Percentiles rank a stretch among this genome's conserved stretches.
phyloP scores from a whole-genome alignment of 2,797 vertebrate species.

The Anguilla obscura region DNA sequence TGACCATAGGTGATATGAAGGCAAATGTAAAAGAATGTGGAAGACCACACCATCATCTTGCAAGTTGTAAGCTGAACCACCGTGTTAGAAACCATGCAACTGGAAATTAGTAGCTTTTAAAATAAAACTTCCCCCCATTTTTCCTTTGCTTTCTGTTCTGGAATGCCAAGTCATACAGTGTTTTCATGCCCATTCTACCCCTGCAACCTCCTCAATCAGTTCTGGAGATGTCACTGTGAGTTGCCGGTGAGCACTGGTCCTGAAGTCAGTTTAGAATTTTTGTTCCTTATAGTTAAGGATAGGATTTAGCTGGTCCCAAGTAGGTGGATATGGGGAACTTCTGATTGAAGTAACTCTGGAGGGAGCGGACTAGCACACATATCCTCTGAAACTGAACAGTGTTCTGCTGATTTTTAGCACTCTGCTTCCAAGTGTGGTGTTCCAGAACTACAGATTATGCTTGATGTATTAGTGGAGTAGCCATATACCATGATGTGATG shows the following conservation, averaged over 20 bases:
- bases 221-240: neutral
- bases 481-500: no score
- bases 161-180: neutral
- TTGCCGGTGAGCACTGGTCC: neutral
- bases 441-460: neutral
- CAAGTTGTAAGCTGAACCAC: neutral
- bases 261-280: neutral
- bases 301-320: neutral
- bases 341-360: neutral
- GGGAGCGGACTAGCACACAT: neutral
- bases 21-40: neutral
- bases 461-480: neutral
- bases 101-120: neutral
- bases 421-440: neutral
- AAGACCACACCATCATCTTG: neutral
- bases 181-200: neutral
- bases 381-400: neutral
- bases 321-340: neutral
- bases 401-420: neutral
- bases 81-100: neutral
- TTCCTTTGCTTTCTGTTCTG: neutral
- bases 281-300: neutral
- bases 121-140: neutral
- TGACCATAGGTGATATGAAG: neutral
- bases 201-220: neutral